Conservation (phyloP, 35 echinoderm and acorn worm species). For the Apostichopus californicus region DNA sequence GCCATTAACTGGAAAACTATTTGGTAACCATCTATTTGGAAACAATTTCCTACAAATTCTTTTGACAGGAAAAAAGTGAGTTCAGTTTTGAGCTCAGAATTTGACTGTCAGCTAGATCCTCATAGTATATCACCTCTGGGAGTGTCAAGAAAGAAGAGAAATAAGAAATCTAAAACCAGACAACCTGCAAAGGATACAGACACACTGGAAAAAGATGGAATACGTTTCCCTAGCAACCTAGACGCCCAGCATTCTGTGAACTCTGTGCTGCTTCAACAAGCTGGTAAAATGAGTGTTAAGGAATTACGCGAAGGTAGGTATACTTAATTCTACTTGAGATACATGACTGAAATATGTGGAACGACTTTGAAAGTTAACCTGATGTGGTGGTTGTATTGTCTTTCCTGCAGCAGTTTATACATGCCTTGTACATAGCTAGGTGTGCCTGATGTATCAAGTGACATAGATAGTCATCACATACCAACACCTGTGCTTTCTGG, state of each 20-base stretch:
- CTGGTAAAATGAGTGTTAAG: constrained; percentile 90
- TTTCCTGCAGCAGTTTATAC: too few species aligned
- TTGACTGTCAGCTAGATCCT: constrained; percentile 76
- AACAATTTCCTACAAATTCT: not conserved
- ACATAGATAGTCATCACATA: too few species aligned
- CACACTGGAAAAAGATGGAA: constrained; percentile 66
- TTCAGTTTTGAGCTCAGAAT: constrained; percentile 21
- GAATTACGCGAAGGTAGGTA: constrained; percentile 84
- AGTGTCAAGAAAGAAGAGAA: constrained; percentile 71
- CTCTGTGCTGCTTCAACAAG: constrained; percentile 81
- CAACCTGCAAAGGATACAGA: constrained; percentile 51
- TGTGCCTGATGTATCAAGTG: too few species aligned
- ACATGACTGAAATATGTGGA: too few species aligned
- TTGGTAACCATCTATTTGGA: not conserved
- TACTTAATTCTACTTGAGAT: too few species aligned
- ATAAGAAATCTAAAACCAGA: constrained; percentile 45
- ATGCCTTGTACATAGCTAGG: too few species aligned
- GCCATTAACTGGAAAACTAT: too few species aligned
- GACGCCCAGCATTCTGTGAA: constrained; percentile 90
- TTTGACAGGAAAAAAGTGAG: constrained; percentile 32
- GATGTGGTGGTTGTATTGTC: too few species aligned
- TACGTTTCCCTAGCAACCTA: constrained; percentile 84
- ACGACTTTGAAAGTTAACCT: too few species aligned
- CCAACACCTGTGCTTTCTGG: too few species aligned
- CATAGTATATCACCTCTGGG: constrained; percentile 90